These are phyloP conservation scores for Oryzias javanicus DNA, from an alignment of 2,113 vertebrate genomes.

Conservation along the genomic window DNA sequence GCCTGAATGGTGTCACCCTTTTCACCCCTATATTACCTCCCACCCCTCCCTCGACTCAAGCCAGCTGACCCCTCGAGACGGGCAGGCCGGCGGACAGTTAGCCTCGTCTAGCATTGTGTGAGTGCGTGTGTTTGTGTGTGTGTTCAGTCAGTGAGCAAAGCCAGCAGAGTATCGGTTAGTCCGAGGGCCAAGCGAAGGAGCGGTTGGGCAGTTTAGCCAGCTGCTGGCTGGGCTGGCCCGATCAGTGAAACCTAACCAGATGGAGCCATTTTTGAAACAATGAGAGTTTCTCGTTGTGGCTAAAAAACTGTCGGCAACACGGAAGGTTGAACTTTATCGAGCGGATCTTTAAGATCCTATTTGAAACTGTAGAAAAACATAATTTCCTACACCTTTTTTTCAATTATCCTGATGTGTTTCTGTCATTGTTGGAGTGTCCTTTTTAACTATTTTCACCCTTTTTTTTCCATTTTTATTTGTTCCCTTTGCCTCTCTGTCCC, in stretches of 20 bases:
- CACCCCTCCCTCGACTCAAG: conserved; percentile 38
- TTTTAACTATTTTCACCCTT: neutral
- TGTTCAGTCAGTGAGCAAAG: conserved; percentile 40
- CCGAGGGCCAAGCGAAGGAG: conserved; percentile 58
- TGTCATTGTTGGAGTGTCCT: neutral
- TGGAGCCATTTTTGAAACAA: conserved; percentile 74
- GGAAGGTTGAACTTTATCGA: conserved; percentile 10
- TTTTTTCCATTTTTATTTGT: conserved; percentile 6
- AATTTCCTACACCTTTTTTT: no score
- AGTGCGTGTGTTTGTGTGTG: conserved; percentile 26
- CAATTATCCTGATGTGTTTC: no score
- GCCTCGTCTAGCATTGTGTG: conserved; percentile 39
- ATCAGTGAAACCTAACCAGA: conserved; percentile 77
- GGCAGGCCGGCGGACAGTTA: conserved; percentile 63
- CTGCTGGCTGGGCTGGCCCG: conserved; percentile 62
- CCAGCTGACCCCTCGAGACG: conserved; percentile 65
- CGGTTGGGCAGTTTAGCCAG: conserved; percentile 79
- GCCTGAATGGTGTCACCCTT: conserved; percentile 49
- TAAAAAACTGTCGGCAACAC: conserved; percentile 24
- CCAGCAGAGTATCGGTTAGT: conserved; percentile 69
- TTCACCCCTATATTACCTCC: conserved; percentile 12
- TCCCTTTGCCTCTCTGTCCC: conserved; percentile 37
- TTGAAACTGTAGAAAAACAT: no score
- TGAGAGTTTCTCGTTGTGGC: conserved; percentile 47
- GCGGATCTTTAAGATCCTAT: neutral